A percentile compares a stretch with the other conserved stretches of the same genome.
Evolutionary conservation across 2,888 invertebrate species (phyloP).

Genomic region (Dryocosmus kuriphilus): DNA sequence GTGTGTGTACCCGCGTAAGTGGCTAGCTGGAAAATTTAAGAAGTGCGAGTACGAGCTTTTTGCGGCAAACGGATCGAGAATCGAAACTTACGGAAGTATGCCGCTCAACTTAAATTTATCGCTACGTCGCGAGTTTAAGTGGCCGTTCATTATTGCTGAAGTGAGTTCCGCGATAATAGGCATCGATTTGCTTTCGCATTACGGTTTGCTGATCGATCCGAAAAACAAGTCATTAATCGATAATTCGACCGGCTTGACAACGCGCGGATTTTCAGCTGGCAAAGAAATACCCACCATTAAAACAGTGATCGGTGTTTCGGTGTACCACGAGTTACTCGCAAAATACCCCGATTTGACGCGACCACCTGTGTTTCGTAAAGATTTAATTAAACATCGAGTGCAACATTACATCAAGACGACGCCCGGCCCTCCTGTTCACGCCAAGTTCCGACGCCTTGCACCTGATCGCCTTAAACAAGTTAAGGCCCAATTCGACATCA

Average conservation of each 20-base stretch:
- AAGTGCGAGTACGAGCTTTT: slow-evolving; percentile 43
- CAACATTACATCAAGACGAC: slow-evolving; percentile 58
- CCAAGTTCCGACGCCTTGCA: slow-evolving; percentile 63
- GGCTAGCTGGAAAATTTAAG: too few relatives aligned
- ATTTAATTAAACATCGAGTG: slow-evolving; percentile 48
- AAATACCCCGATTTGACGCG: slow-evolving; percentile 34
- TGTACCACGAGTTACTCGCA: neutral
- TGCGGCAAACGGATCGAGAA: slow-evolving; percentile 68
- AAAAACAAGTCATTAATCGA: too few relatives aligned
- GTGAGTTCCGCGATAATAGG: slow-evolving; percentile 69
- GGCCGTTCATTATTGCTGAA: slow-evolving; percentile 67
- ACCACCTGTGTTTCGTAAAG: slow-evolving; percentile 14
- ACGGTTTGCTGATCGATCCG: slow-evolving; percentile 63
- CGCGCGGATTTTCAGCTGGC: neutral
- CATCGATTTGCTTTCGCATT: slow-evolving; percentile 67
- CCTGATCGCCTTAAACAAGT: slow-evolving; percentile 63
- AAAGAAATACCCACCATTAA: neutral
- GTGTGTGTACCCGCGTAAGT: too few relatives aligned
- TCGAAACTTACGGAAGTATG: slow-evolving; percentile 65
- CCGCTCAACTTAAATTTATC: slow-evolving; percentile 61
- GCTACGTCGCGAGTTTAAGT: slow-evolving; percentile 61
- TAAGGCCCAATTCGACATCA: slow-evolving; percentile 61
- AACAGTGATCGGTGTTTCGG: neutral
- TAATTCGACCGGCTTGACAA: too few relatives aligned
- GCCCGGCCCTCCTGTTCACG: slow-evolving; percentile 64